These are phyloP conservation scores for Rousettus leschenaultii DNA, from an alignment of 2,113 vertebrate genomes.

Conservation along the genomic window DNA sequence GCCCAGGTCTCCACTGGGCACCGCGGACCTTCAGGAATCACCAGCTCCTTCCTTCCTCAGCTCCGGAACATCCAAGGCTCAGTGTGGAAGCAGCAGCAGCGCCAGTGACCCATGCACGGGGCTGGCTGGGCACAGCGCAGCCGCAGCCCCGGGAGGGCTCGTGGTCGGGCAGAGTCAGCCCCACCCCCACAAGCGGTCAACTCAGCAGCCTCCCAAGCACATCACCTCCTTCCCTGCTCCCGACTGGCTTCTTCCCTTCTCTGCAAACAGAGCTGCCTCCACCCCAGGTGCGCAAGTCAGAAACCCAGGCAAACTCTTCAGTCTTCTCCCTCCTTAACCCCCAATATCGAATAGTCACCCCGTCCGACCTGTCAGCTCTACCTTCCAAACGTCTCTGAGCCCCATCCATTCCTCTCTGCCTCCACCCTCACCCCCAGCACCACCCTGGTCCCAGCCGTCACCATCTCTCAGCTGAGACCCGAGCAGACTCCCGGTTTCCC, in stretches of 20 bases:
- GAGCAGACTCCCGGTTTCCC: background rate
- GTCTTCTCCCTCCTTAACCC: too few relatives aligned
- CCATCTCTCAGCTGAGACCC: background rate
- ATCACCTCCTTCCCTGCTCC: background rate
- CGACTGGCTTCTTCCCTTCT: background rate
- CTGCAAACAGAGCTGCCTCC: accelerated
- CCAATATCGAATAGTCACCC: background rate
- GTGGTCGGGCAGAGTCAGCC: background rate
- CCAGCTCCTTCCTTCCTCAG: background rate
- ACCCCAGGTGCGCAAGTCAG: background rate
- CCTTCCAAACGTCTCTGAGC: background rate
- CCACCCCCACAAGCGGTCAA: background rate
- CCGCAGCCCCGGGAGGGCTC: background rate
- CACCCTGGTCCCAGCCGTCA: background rate
- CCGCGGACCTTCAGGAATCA: background rate
- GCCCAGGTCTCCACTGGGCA: background rate
- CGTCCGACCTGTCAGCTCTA: background rate
- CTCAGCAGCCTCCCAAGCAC: background rate
- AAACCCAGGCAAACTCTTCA: background rate
- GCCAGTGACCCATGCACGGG: accelerated
- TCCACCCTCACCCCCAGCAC: accelerated
- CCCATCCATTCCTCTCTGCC: background rate
- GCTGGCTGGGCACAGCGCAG: background rate
- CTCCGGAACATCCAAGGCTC: background rate
- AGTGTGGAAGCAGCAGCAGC: accelerated